These are phyloP conservation scores for Heliocidaris tuberculata DNA, from an alignment of 35 echinoderm and acorn worm species.

Conservation along the genomic window DNA sequence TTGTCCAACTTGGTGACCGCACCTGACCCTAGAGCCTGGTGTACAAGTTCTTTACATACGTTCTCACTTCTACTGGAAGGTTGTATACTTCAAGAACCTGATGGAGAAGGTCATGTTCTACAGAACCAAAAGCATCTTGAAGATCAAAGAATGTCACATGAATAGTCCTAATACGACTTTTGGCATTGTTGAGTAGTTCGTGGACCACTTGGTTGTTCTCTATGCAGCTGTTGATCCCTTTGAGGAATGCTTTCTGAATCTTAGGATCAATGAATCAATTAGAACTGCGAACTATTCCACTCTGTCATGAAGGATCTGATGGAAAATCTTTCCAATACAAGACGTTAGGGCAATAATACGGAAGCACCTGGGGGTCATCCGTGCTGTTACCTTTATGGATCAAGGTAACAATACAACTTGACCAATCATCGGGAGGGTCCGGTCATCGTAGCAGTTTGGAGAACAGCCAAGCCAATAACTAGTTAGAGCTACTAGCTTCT, in stretches of 20 bases:
- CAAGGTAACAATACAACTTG: slow-evolving; percentile 25
- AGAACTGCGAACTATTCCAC: background rate
- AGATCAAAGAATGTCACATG: slow-evolving; percentile 64
- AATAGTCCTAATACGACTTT: slow-evolving; percentile 46
- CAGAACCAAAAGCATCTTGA: slow-evolving; percentile 51
- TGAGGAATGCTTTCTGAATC: slow-evolving; percentile 49
- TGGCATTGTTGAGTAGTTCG: slow-evolving; percentile 54
- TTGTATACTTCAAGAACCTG: slow-evolving; percentile 37
- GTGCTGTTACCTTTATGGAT: slow-evolving; percentile 38
- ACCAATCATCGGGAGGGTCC: slow-evolving; percentile 22
- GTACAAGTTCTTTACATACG: slow-evolving; percentile 48
- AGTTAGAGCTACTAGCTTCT: slow-evolving; percentile 42
- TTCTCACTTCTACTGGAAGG: slow-evolving; percentile 23
- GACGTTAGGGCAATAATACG: slow-evolving; percentile 46
- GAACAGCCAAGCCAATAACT: slow-evolving; percentile 33
- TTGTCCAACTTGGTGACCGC: slow-evolving; percentile 16
- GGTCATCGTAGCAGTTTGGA: slow-evolving; percentile 17
- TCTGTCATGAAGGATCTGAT: slow-evolving; percentile 56
- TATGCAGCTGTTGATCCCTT: slow-evolving; percentile 58
- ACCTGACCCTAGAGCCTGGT: slow-evolving; percentile 45
- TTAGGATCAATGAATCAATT: slow-evolving; percentile 44
- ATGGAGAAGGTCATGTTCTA: slow-evolving; percentile 58
- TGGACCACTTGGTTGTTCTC: slow-evolving; percentile 60
- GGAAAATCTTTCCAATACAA: slow-evolving; percentile 51
- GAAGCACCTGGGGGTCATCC: slow-evolving; percentile 17